phyloP scores from a whole-genome alignment of 1,140 invertebrate species.

The Drosophila santomea region DNA sequence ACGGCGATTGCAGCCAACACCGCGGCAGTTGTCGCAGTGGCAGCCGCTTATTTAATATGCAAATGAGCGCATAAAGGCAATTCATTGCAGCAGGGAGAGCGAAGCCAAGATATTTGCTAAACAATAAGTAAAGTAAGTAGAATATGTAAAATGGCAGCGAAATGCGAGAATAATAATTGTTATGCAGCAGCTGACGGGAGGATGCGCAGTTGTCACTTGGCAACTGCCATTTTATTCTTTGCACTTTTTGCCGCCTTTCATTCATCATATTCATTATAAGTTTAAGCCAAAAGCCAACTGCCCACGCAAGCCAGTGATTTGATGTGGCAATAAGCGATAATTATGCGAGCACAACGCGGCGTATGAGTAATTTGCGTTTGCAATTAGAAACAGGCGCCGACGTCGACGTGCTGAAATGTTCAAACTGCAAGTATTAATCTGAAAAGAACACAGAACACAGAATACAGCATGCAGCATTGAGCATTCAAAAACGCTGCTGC shows the following conservation, averaged over 20 bases:
- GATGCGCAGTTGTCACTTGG: conserved; percentile 66
- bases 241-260: neutral
- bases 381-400: conserved; percentile 76
- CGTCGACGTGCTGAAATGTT: conserved; percentile 72
- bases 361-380: conserved; percentile 79
- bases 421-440: conserved; percentile 78
- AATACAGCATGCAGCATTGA: conserved; percentile 1
- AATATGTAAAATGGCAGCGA: conserved; percentile 51
- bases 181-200: conserved; percentile 69
- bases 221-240: conserved; percentile 30
- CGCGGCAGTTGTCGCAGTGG: conserved; percentile 32
- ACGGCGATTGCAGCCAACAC: conserved; percentile 53
- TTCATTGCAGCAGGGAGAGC: conserved; percentile 74
- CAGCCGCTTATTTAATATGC: conserved; percentile 78
- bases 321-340: conserved; percentile 65
- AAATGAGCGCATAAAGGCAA: conserved; percentile 82
- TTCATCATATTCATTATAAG: conserved; percentile 36
- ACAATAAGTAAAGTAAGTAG: conserved; percentile 65
- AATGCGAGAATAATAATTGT: conserved; percentile 60
- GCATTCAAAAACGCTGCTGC: conserved; percentile 21
- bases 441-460: conserved; percentile 24
- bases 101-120: conserved; percentile 64
- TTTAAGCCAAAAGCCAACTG: conserved; percentile 30
- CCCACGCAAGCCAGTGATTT: conserved; percentile 58
- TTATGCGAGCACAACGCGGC: conserved; percentile 77